phyloP scores from a whole-genome alignment of 2,888 invertebrate species.

The Ecdyonurus torrentis region DNA sequence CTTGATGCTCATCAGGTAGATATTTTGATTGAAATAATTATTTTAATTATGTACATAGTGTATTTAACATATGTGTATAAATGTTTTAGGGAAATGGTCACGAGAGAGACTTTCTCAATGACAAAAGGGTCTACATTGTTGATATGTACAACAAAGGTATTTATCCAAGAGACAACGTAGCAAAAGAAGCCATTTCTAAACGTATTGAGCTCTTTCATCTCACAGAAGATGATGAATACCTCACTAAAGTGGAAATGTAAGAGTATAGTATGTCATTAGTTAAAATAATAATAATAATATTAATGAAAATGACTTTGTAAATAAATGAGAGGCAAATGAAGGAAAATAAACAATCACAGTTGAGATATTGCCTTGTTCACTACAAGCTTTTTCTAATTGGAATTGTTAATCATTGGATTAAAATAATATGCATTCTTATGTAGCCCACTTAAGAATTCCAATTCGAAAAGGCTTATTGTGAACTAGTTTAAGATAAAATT shows the following conservation, averaged over 20 bases:
- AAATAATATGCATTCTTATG: no score
- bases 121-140: constrained; percentile 59
- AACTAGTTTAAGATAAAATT: no score
- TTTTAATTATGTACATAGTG: not conserved
- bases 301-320: no score
- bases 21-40: not conserved
- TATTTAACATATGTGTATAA: constrained; percentile 2
- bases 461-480: no score
- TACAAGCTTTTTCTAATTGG: no score
- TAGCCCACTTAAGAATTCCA: no score
- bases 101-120: constrained; percentile 56
- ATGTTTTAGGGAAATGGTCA: constrained; percentile 65
- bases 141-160: constrained; percentile 72
- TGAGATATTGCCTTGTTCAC: no score
- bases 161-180: constrained; percentile 59
- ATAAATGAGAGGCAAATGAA: no score
- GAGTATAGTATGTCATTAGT: constrained; percentile 16
- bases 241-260: constrained; percentile 45
- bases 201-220: constrained; percentile 45
- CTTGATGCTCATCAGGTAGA: constrained; percentile 78
- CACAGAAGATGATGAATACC: constrained; percentile 51
- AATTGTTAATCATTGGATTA: no score
- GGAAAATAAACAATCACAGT: no score
- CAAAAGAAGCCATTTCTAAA: constrained; percentile 52
- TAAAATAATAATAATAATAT: not conserved